Evolutionary conservation across 2,797 vertebrate species (phyloP).

Genomic region (Pseudochirops corinnae): DNA sequence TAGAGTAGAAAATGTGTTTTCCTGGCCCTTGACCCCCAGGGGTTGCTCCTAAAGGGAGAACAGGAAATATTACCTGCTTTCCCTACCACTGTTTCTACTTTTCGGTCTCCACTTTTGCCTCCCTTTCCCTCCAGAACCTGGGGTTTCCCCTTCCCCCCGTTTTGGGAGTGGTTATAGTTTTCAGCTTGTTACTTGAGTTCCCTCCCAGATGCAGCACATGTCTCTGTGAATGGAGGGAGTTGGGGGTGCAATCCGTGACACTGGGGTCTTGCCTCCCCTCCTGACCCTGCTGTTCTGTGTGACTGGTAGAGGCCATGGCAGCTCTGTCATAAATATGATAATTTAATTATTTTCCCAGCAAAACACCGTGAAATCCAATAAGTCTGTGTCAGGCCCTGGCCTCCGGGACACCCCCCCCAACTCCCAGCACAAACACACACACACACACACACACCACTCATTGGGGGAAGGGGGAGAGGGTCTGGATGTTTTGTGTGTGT

Average conservation of each 20-base stretch:
- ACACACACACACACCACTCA: not conserved
- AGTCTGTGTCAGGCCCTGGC: conserved; percentile 82
- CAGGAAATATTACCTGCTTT: not conserved
- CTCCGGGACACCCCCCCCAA: conserved; percentile 64
- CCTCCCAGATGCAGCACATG: not conserved
- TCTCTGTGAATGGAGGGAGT: conserved; percentile 64
- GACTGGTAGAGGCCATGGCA: conserved; percentile 75
- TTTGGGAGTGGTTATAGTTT: not conserved
- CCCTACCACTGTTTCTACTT: not conserved
- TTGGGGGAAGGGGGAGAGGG: conserved; percentile 52
- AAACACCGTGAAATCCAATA: conserved; percentile 85
- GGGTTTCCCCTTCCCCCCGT: not conserved
- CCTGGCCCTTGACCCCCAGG: not conserved
- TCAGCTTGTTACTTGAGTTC: not conserved
- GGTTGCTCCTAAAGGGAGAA: not conserved
- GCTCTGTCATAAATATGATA: conserved; percentile 84
- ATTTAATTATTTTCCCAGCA: conserved; percentile 86
- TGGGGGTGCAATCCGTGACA: not conserved
- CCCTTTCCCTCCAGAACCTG: not conserved
- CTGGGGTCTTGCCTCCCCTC: not conserved
- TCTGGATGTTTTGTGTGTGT: conserved; percentile 46
- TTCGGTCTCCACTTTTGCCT: not conserved
- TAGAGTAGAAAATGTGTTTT: not conserved
- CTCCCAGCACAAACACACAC: not conserved
- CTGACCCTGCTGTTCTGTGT: conserved; percentile 74